phyloP scores from a whole-genome alignment of 2,113 vertebrate genomes.

The Sterna hirundo region DNA sequence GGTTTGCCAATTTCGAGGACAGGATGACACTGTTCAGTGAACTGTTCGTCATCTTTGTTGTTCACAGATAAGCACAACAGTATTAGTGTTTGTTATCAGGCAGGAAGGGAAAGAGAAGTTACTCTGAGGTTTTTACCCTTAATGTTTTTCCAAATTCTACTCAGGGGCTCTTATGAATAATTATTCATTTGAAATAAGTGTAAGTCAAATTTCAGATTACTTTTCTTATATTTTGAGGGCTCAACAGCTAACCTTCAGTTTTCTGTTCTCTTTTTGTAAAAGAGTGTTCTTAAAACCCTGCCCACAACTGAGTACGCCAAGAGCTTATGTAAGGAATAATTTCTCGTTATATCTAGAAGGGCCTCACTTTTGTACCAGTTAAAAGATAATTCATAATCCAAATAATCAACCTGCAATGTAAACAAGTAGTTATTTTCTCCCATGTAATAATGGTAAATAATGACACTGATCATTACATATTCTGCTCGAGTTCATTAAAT shows the following conservation, averaged over 20 bases:
- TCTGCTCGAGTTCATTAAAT: constrained; percentile 49
- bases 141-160: constrained; percentile 33
- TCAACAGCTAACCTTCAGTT: constrained; percentile 2
- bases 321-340: constrained; percentile 23
- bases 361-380: constrained; percentile 59
- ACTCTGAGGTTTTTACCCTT: not conserved
- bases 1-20: constrained; percentile 55
- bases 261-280: constrained; percentile 45
- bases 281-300: constrained; percentile 29
- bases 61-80: not conserved
- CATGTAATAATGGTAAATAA: not conserved
- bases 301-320: not conserved
- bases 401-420: constrained; percentile 12
- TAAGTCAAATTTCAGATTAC: constrained; percentile 24
- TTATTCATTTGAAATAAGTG: constrained; percentile 17
- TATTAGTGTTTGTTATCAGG: not conserved
- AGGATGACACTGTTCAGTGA: constrained; percentile 5
- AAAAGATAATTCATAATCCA: constrained; percentile 53
- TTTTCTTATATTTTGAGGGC: not conserved
- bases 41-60: not conserved
- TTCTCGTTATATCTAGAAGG: constrained; percentile 25
- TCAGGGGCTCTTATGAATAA: constrained; percentile 1
- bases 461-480: not conserved
- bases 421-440: constrained; percentile 48
- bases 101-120: not conserved